Evolutionary conservation across 2,113 vertebrate species (phyloP).

Genomic region (Toxotes chatareus): DNA sequence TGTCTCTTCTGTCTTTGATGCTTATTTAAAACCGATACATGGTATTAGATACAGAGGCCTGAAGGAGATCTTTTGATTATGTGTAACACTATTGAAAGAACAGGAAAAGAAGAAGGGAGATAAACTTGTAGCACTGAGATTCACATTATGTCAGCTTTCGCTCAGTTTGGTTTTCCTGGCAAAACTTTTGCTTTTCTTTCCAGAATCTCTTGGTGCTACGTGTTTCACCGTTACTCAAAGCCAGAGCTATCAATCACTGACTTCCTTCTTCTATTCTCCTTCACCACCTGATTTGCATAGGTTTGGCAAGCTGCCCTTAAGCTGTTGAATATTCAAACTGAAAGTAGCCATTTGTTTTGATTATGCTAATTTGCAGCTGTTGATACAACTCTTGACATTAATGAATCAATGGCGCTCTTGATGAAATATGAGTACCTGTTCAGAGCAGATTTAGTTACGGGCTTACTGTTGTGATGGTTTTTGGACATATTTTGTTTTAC

Average conservation of each 20-base stretch:
- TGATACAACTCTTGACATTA: constrained; percentile 69
- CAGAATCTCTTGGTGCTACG: not conserved
- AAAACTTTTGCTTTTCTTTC: constrained; percentile 7
- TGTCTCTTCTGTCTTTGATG: not conserved
- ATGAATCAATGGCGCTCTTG: constrained; percentile 65
- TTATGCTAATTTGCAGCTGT: constrained; percentile 74
- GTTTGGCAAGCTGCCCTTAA: constrained; percentile 58
- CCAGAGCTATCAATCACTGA: constrained; percentile 51
- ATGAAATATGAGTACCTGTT: constrained; percentile 65
- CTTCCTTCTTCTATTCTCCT: constrained; percentile 37
- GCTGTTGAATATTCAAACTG: constrained; percentile 68
- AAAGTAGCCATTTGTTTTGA: constrained; percentile 72
- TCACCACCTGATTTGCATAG: constrained; percentile 49
- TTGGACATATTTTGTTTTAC: not conserved
- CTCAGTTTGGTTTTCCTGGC: constrained; percentile 28
- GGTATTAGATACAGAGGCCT: not conserved
- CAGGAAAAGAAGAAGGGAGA: constrained; percentile 7
- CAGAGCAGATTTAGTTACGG: constrained; percentile 12
- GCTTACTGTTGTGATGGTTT: not conserved
- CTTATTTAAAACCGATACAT: constrained; percentile 29
- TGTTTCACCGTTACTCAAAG: constrained; percentile 8
- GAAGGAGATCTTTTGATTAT: constrained; percentile 32
- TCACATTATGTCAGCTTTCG: constrained; percentile 8
- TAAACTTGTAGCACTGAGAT: constrained; percentile 10
- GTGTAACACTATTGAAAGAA: not conserved